These are phyloP conservation scores for Watsonalla cultraria DNA, from an alignment of 2,888 invertebrate genomes.

Conservation along the genomic window DNA sequence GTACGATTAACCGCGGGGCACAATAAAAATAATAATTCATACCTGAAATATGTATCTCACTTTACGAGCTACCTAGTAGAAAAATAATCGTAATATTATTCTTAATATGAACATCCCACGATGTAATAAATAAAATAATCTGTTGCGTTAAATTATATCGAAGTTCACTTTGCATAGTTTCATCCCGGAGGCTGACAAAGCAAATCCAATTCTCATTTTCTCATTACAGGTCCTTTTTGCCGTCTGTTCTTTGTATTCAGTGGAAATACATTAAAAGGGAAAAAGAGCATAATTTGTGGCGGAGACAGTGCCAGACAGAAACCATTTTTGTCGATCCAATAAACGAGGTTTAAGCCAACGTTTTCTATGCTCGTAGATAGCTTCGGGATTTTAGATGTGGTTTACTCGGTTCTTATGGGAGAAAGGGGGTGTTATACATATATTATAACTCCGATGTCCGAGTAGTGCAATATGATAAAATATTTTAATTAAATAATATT, in stretches of 20 bases:
- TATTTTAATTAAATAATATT: too few species aligned
- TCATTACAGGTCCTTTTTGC: slow-evolving; percentile 54
- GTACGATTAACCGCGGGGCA: too few species aligned
- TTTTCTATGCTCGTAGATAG: neutral
- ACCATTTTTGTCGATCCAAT: slow-evolving; percentile 29
- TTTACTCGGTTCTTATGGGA: too few species aligned
- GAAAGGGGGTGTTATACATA: neutral
- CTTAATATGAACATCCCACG: slow-evolving; percentile 9
- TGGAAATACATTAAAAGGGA: slow-evolving; percentile 42
- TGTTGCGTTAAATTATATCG: slow-evolving; percentile 22
- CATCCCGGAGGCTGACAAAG: slow-evolving; percentile 47
- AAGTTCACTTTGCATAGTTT: slow-evolving; percentile 39
- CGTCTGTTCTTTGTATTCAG: slow-evolving; percentile 51
- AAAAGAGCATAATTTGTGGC: slow-evolving; percentile 13
- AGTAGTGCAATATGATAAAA: too few species aligned
- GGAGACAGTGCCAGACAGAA: slow-evolving; percentile 15
- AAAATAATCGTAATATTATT: too few species aligned
- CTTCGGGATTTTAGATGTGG: neutral
- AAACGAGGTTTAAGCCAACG: slow-evolving; percentile 18
- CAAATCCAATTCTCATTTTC: slow-evolving; percentile 66
- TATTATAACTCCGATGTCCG: neutral
- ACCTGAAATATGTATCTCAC: too few species aligned
- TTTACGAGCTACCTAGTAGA: too few species aligned
- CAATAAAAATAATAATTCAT: too few species aligned
- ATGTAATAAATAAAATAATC: slow-evolving; percentile 25